Conservation (phyloP, 1,140 invertebrate species). For the Homarus americanus region DNA sequence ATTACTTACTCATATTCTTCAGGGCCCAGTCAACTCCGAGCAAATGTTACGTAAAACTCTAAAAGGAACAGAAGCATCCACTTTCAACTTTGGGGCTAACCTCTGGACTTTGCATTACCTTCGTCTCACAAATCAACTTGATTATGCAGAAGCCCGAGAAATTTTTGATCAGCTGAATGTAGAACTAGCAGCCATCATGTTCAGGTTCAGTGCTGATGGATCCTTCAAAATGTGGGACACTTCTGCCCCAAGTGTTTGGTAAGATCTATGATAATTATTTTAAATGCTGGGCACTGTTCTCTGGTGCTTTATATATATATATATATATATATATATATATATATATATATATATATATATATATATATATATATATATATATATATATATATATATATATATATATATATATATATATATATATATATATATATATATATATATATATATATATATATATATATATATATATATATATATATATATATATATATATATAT, state of each 20-base stretch:
- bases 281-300: too few relatives aligned
- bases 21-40: slow-evolving; percentile 70
- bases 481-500: too few relatives aligned
- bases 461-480: too few relatives aligned
- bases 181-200: slow-evolving; percentile 78
- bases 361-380: too few relatives aligned
- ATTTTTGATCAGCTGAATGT: slow-evolving; percentile 80
- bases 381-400: background rate
- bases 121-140: slow-evolving; percentile 81
- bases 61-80: slow-evolving; percentile 79
- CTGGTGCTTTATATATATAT: too few relatives aligned
- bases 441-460: too few relatives aligned
- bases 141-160: slow-evolving; percentile 76
- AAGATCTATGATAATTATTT: too few relatives aligned
- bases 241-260: slow-evolving; percentile 79
- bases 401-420: too few relatives aligned
- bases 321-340: too few relatives aligned
- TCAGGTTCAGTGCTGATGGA: slow-evolving; percentile 78
- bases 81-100: slow-evolving; percentile 83
- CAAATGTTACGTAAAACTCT: slow-evolving; percentile 75
- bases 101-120: slow-evolving; percentile 82
- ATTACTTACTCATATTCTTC: background rate
- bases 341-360: too few relatives aligned
- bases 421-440: too few relatives aligned
- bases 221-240: slow-evolving; percentile 80